Evolutionary conservation across 2,113 vertebrate genomes (phyloP).

Genomic region (Oxygymnocypris stewartii): DNA sequence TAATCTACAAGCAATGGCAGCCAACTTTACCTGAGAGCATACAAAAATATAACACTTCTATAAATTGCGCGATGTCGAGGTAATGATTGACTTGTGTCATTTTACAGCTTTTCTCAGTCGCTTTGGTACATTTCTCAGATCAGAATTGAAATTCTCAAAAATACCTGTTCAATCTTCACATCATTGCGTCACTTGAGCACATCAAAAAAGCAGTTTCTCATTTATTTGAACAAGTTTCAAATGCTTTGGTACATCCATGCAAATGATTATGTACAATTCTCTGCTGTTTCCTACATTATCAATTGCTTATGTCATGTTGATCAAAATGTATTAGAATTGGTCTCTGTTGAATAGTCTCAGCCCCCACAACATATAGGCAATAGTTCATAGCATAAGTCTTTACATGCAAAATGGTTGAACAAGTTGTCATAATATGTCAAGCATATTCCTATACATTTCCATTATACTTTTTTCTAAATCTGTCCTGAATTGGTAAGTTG

Average conservation of each 20-base stretch:
- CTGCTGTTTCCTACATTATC: too few species aligned
- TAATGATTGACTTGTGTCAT: neutral
- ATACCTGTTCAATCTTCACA: neutral
- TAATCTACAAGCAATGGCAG: neutral
- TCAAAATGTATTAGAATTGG: too few species aligned
- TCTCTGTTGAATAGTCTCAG: too few species aligned
- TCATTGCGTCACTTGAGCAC: neutral
- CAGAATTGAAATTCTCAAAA: neutral
- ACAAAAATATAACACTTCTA: neutral
- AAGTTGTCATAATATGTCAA: too few species aligned
- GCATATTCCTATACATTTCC: too few species aligned
- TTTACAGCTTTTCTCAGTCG: constrained; percentile 2
- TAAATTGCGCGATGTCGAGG: neutral
- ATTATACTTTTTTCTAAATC: too few species aligned
- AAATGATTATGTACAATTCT: neutral
- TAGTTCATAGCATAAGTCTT: too few species aligned
- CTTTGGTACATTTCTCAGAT: neutral
- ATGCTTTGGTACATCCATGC: neutral
- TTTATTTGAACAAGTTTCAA: neutral
- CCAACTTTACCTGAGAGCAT: neutral
- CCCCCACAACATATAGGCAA: too few species aligned
- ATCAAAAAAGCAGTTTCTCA: neutral
- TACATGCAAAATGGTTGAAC: too few species aligned
- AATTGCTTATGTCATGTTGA: too few species aligned
- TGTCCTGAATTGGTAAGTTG: neutral